Evolutionary conservation across 2,888 invertebrate genomes (phyloP), one percentile per base, ranked within the genome.

Genomic region (Automeris io): DNA sequence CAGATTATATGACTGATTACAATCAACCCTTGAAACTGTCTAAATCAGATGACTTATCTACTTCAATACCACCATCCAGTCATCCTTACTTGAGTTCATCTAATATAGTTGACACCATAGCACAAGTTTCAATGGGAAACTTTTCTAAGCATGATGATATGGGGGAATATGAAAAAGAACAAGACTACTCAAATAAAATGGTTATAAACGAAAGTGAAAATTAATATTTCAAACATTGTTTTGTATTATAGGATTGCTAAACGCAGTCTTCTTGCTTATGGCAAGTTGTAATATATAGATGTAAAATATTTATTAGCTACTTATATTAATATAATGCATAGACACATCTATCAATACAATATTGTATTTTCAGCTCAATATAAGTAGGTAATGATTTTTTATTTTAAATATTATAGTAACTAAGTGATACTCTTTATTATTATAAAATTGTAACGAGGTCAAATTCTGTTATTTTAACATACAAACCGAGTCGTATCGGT

Each of bases 1-100:
- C 87, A 1, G 87, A 87, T 52, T 88, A 87, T 46, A 66, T 82
- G 47, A 58, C 76, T 1, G 87, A 88, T 46, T 82, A 82, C 40
- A 78, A 85, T 41, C 90, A 91, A 39, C 88, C 89, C 29, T 54
- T 88, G 7, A 92, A 91, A 68, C 74, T 91, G 33, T 75, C 89
- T 3, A 91, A 90, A 67, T 68, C 83, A 18, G 90, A 89, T 46
- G 90, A 90, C 42, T 75, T 87, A 40, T 58, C 73, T 8, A 71
- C 77, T 9, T 71, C 85, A 33, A 63, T 87, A 42, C 85, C 89
- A 45, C 69, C 88, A 8, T 81, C 89, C 43, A 73, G 83, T 48
- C 82, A 87, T 45, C 67, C 86, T 0, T 86, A 86, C 45, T 64
- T 82, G 22, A 72, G 65, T 25, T 61, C 80, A 0, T 61, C 78